A percentile compares a stretch with the other conserved stretches of the same genome.
These are phyloP conservation scores for Gerris buenoi DNA, from an alignment of 1,140 invertebrate species.

Conservation along the genomic window DNA sequence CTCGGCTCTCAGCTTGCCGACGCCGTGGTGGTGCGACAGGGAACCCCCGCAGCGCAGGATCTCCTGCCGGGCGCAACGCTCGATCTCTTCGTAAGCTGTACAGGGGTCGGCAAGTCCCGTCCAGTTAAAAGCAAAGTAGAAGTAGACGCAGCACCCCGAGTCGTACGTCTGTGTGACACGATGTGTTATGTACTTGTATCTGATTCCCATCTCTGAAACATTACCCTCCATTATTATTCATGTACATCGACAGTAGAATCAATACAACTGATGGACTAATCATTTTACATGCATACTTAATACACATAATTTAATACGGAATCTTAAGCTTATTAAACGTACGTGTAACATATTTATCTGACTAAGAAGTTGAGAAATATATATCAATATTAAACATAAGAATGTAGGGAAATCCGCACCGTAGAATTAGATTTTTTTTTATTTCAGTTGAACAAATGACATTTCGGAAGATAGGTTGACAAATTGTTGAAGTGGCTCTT, in stretches of 20 bases:
- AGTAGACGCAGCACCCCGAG: constrained; percentile 91
- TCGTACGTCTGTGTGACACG: constrained; percentile 95
- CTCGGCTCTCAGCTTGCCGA: constrained; percentile 78
- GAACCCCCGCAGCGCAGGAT: constrained; percentile 80
- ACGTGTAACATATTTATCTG: neutral
- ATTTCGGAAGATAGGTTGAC: too few relatives aligned
- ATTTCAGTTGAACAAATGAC: too few relatives aligned
- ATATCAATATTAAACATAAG: too few relatives aligned
- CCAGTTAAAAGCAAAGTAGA: constrained; percentile 91
- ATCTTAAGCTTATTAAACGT: neutral
- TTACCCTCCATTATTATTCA: too few relatives aligned
- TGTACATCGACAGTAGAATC: neutral
- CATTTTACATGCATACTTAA: neutral
- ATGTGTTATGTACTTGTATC: constrained; percentile 53
- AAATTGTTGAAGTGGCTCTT: too few relatives aligned
- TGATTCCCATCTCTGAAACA: constrained; percentile 39
- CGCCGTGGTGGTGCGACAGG: constrained; percentile 90
- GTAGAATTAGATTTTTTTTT: too few relatives aligned
- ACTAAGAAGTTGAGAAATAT: too few relatives aligned
- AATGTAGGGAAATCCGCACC: too few relatives aligned
- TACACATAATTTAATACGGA: neutral
- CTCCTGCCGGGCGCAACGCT: constrained; percentile 74
- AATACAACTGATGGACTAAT: neutral
- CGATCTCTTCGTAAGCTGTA: constrained; percentile 64
- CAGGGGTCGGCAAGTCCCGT: constrained; percentile 51